phyloP scores from a whole-genome alignment of 2,113 vertebrate species.

The Takifugu bimaculatus region DNA sequence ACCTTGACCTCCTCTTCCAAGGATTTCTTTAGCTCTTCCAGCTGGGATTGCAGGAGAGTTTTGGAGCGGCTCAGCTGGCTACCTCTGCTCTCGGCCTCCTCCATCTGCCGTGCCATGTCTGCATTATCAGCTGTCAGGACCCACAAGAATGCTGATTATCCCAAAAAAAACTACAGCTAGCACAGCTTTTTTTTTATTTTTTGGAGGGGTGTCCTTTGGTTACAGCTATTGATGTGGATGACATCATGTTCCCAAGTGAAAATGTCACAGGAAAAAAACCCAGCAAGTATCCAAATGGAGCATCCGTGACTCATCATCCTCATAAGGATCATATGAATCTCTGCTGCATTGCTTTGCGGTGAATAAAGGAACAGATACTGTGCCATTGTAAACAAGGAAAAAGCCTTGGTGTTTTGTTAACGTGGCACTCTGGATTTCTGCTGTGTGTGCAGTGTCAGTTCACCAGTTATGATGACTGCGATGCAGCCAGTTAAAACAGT shows the following conservation, averaged over 20 bases:
- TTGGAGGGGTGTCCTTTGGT: background rate
- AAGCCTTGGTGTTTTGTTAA: background rate
- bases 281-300: background rate
- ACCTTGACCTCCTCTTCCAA: conserved; percentile 81
- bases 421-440: background rate
- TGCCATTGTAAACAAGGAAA: background rate
- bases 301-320: background rate
- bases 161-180: background rate
- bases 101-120: conserved; percentile 70
- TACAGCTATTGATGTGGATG: background rate
- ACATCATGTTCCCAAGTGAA: background rate
- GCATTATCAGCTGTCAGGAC: conserved; percentile 71
- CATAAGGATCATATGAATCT: background rate
- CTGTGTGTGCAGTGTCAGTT: background rate
- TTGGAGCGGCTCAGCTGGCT: conserved; percentile 68
- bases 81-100: conserved; percentile 71
- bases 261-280: background rate
- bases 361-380: background rate
- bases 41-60: conserved; percentile 65
- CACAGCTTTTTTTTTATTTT: background rate
- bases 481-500: background rate
- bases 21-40: conserved; percentile 77
- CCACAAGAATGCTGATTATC: conserved; percentile 4
- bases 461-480: background rate
- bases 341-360: background rate